Evolutionary conservation across 2,113 vertebrate genomes (phyloP), one percentile per base, ranked within the genome.

Genomic region (Geothlypis trichas): DNA sequence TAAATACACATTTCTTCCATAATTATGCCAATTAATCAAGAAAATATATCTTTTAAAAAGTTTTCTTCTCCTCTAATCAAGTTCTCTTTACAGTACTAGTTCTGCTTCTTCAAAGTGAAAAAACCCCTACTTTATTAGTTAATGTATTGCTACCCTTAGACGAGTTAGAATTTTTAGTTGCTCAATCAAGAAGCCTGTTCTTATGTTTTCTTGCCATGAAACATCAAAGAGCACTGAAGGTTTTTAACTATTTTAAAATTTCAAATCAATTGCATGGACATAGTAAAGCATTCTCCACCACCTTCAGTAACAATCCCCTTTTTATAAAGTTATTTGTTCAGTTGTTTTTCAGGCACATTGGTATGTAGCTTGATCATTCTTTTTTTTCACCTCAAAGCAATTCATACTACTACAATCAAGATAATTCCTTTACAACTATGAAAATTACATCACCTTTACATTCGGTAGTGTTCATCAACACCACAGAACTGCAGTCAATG

Each of bases 161-260:
- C 4, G 15, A 75, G 24, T 55, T 46, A 23, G 3, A 58, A 41
- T 16, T 84, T 86, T 49, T 18, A 84, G 52, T 11, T 87, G 52
- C 41, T 71, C 41, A n/a, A 17, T 10, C 41, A 75, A 68, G 46
- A 52, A 61, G 5, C 7, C 22, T 49, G 3, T 26, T 72, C 14
- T 42, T 39, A 30, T 3, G 4, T 73, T 72, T 82, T 62, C 54
- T 37, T 54, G 31, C 22, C 49, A 57, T 79, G 16, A 87, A 66
- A 26, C 2, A 3, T 20, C 47, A 75, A 20, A 74, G 1, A 4
- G 1, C 2, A 3, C 11, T 5, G 1, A n/a, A 46, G 11, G 39
- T 26, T 76, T 72, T 52, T 5, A 87, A 87, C 24, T 41, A 39
- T 9, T 62, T 55, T 21, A 17, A 21, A 57, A 72, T 65, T 76